Evolutionary conservation across 2,888 invertebrate species (phyloP), one percentile per base, ranked within the genome.

Genomic region (Amaurobius ferox): DNA sequence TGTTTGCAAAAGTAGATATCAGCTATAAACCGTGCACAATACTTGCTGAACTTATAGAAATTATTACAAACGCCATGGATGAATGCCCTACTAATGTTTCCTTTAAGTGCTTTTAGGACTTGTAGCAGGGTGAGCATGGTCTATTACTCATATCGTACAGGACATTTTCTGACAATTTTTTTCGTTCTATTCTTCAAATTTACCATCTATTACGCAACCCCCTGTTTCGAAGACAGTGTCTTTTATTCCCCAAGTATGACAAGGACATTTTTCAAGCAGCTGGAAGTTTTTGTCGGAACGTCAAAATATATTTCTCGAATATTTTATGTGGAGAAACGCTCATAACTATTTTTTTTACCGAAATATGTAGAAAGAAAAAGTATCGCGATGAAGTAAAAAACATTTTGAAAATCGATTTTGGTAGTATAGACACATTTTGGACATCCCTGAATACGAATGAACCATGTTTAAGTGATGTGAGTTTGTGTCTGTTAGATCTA

Each of bases 81-180:
- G 5, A 23, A 55, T 55, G 23, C 5, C 23, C 23, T 23, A 23
- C 55, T 55, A 55, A 55, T 55, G 55, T 55, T 55, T 55, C 23
- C 55, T 23, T 55, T 55, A 55, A 55, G 55, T 55, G 55, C 55
- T 55, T 11, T 23, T 23, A 55, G 55, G 19, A n/a, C 16, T 23
- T 55, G 55, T 55, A 23, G 23, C 23, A 55, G 55, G 55, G 55
- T 19, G 23, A 55, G 23, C 6, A 55, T 6, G 23, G 23, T 55
- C 55, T 55, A 55, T 55, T 55, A 55, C 55, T 55, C 55, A 55
- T 55, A 55, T 55, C 23, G 55, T 23, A 23, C 55, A 23, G 55
- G 55, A 55, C 55, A 55, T 19, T 19, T 23, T 16, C 55, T 11
- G 55, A 55, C 55, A 55, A 23, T 55, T n/a, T n/a, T 55, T 23